phyloP scores from a whole-genome alignment of 1,140 invertebrate species.

The Atta cephalotes region DNA sequence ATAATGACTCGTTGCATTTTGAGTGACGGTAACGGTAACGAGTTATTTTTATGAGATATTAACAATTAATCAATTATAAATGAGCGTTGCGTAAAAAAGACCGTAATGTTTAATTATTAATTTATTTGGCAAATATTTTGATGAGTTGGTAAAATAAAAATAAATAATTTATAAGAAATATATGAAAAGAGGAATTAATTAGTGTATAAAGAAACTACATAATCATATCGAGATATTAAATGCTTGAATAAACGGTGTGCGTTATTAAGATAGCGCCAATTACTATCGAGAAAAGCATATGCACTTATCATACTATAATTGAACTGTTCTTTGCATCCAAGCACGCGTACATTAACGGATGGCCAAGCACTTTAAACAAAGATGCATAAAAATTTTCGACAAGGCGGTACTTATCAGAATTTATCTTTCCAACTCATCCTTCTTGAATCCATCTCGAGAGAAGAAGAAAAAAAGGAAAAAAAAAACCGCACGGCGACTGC shows the following conservation, averaged over 20 bases:
- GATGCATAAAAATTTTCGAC: conserved; percentile 44
- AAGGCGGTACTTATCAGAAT: conserved; percentile 34
- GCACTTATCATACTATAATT: conserved; percentile 42
- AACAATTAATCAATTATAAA: neutral
- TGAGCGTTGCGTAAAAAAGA: neutral
- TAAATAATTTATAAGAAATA: conserved; percentile 3
- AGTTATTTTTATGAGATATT: neutral
- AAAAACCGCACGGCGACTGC: neutral
- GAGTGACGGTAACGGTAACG: too few species aligned
- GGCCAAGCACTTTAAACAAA: conserved; percentile 11
- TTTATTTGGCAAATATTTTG: neutral
- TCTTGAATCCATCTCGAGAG: conserved; percentile 14
- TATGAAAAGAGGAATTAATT: neutral
- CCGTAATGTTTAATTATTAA: neutral
- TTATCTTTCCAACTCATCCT: conserved; percentile 45
- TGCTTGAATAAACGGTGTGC: conserved; percentile 11
- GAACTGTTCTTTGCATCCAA: conserved; percentile 23
- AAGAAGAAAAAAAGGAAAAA: neutral
- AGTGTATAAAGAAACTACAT: neutral
- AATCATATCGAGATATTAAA: neutral
- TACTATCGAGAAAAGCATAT: neutral
- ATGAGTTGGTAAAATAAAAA: neutral
- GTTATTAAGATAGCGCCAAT: conserved; percentile 34
- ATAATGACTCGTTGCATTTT: too few species aligned
- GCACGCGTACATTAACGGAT: conserved; percentile 14